Conservation (phyloP, 2,888 invertebrate genomes). For the Archips xylosteana region DNA sequence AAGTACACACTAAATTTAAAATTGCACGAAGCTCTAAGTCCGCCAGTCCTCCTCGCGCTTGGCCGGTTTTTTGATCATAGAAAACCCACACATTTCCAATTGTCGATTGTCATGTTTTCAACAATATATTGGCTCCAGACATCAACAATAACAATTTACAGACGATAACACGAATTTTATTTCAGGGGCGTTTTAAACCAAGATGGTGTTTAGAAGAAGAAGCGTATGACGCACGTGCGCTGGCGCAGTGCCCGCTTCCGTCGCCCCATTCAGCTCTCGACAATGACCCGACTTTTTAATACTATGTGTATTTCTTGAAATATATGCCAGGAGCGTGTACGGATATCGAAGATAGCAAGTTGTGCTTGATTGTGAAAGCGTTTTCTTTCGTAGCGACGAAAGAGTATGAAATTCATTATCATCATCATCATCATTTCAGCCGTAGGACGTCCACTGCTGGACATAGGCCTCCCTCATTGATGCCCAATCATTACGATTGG, state of each 20-base stretch:
- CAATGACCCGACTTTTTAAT: conserved; percentile 75
- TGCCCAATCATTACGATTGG: no score
- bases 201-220: conserved; percentile 53
- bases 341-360: not conserved
- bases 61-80: no score
- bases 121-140: conserved; percentile 24
- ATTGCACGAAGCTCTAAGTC: no score
- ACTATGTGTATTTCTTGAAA: conserved; percentile 33
- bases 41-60: no score
- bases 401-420: no score
- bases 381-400: no score
- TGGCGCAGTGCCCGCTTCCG: conserved; percentile 78
- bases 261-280: conserved; percentile 78
- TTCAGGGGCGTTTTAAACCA: conserved; percentile 44
- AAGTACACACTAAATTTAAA: no score
- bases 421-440: no score
- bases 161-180: conserved; percentile 44
- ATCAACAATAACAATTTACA: conserved; percentile 14
- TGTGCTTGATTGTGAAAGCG: not conserved
- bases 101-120: not conserved
- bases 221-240: conserved; percentile 71
- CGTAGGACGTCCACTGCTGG: no score
- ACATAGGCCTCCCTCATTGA: no score
- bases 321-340: conserved; percentile 15
- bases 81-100: no score